Percentiles rank a stretch among this genome's conserved stretches.
Conservation (phyloP, 2,797 vertebrate species). For the Glyptemys insculpta region DNA sequence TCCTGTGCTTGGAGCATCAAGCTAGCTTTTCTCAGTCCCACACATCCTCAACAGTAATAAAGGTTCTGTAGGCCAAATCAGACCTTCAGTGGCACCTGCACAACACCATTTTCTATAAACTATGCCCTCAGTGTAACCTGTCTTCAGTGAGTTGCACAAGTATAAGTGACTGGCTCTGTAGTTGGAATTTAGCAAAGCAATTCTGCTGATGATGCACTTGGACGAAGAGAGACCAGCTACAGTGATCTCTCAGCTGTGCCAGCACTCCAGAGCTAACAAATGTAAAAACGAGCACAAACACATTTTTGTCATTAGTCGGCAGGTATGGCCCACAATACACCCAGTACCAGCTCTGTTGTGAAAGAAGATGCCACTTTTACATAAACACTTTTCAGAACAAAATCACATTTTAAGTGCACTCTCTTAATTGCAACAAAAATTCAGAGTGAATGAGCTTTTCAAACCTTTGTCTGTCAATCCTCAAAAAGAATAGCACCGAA, state of each 20-base stretch:
- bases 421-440: background rate
- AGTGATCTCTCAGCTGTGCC: background rate
- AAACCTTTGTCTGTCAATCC: background rate
- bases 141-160: background rate
- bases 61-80: background rate
- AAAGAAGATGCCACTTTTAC: background rate
- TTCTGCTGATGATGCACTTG: background rate
- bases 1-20: background rate
- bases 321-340: background rate
- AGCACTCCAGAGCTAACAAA: background rate
- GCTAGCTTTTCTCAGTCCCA: rapidly evolving
- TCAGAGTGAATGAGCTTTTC: background rate
- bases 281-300: background rate
- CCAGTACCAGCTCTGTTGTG: background rate
- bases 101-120: background rate
- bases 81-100: background rate
- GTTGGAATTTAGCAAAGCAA: background rate
- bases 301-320: background rate
- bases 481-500: background rate
- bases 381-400: background rate
- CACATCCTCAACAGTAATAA: background rate
- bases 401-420: background rate
- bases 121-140: background rate
- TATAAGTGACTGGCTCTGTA: background rate
- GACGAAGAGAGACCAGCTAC: background rate